Base-by-base conservation (phyloP, 2,888 invertebrate genomes). In the Cephus nigrinus region DNA sequence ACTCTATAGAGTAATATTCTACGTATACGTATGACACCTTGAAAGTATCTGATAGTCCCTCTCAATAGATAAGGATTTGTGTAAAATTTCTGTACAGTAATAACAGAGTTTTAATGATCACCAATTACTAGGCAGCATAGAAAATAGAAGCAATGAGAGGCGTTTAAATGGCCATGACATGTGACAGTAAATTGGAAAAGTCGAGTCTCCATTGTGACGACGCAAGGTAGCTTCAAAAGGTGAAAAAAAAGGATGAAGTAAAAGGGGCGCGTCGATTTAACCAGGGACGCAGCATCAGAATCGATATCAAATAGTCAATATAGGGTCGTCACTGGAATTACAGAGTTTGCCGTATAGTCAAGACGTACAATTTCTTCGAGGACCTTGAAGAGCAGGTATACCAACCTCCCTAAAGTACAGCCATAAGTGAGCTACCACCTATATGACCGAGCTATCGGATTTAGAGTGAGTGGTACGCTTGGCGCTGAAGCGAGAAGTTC, bases 401-500 rank as follows among this genome's bases (percentile, higher is more conserved):
- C 40, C 23, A 55, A 55, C 23, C 40, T 55, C 40, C 23, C 40
- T 55, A 23, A 23, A 55, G 40, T 15, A 5, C 23, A 55, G 23
- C 40, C 40, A 55, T 55, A 55, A 55, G 40, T 55, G 40, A 55
- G 40, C 40, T 40, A 15, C 40, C 40, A 23, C 23, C 40, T 55
- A 55, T 55, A 55, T 33, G 23, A 35, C 71, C 12, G 23, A 31
- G 71, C 71, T 71, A 71, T 71, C 15, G 71, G 71, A 71, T 71
- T 71, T 71, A 71, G 71, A 71, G 33, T 31, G 71, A 71, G 71
- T 33, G 71, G 5, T 33, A 15, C 33, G 31, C 33, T 71, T 71
- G 71, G 78, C 68, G 31, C 55, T 76, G 79, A 76, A 80, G 80
- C 72, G 68, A 79, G 82, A 79, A 84, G 80, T 85, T 84, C 84